Conservation (phyloP, 2,888 invertebrate species). For the Lasioglossum leucozonium region DNA sequence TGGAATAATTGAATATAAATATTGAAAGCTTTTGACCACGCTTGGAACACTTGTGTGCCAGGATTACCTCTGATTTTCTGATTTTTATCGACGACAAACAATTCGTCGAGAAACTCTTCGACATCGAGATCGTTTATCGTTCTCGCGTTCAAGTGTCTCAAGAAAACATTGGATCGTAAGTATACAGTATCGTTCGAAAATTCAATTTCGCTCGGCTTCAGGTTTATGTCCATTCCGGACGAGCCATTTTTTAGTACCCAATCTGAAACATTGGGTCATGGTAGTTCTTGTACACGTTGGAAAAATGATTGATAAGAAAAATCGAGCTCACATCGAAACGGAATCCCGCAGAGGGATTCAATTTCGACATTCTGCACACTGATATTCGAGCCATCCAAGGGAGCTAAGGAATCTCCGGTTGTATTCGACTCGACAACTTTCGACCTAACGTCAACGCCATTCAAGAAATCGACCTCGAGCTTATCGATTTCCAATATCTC, state of each 20-base stretch:
- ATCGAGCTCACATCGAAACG: constrained; percentile 69
- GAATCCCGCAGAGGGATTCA: constrained; percentile 76
- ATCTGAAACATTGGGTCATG: constrained; percentile 57
- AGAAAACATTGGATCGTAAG: constrained; percentile 61
- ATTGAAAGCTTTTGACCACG: not conserved
- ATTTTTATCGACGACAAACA: constrained; percentile 70
- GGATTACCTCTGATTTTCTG: constrained; percentile 72
- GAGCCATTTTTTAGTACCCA: constrained; percentile 68
- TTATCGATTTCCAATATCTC: constrained; percentile 69
- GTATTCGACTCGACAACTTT: constrained; percentile 43
- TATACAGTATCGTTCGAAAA: constrained; percentile 69
- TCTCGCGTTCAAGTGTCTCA: constrained; percentile 61
- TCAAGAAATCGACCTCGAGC: constrained; percentile 67
- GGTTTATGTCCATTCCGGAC: constrained; percentile 38
- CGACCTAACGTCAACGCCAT: constrained; percentile 52
- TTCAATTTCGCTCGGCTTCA: constrained; percentile 31
- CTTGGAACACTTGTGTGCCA: not conserved
- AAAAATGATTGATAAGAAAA: not conserved
- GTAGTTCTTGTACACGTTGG: not conserved
- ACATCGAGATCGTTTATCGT: constrained; percentile 69
- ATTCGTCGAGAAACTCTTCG: constrained; percentile 60
- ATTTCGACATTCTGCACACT: constrained; percentile 70
- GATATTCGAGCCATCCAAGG: constrained; percentile 64
- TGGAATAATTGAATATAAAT: constrained; percentile 35
- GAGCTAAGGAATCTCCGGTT: constrained; percentile 54